Percentiles rank a stretch among this genome's conserved stretches.
These are phyloP conservation scores for Pyrrhia umbra DNA, from an alignment of 2,888 invertebrate species.

Conservation along the genomic window DNA sequence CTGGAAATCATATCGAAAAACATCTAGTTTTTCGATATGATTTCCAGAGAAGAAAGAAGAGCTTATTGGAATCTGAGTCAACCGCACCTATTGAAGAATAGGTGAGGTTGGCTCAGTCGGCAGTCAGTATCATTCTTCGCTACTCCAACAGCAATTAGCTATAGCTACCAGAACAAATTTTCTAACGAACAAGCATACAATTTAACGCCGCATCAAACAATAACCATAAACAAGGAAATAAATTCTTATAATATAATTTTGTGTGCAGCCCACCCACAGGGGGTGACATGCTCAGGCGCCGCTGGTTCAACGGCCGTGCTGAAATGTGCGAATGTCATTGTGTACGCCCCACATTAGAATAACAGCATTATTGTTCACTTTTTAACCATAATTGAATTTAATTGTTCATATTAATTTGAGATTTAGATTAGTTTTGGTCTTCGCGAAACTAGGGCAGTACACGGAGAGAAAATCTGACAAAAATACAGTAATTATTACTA, in stretches of 20 bases:
- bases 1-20: too few relatives aligned
- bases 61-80: too few relatives aligned
- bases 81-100: too few relatives aligned
- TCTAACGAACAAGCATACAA: not conserved
- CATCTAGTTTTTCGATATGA: too few relatives aligned
- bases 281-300: slow-evolving; percentile 52
- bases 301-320: slow-evolving; percentile 75
- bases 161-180: not conserved
- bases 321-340: slow-evolving; percentile 81
- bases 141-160: too few relatives aligned
- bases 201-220: slow-evolving; percentile 19
- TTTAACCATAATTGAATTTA: slow-evolving; percentile 33
- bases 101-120: too few relatives aligned
- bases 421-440: too few relatives aligned
- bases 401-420: slow-evolving; percentile 3
- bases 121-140: not conserved
- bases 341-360: slow-evolving; percentile 67
- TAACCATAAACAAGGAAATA: slow-evolving; percentile 35
- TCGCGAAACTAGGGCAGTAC: too few relatives aligned
- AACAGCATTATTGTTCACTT: slow-evolving; percentile 68
- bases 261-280: slow-evolving; percentile 61
- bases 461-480: too few relatives aligned
- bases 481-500: too few relatives aligned
- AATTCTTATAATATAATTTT: slow-evolving; percentile 63
- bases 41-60: too few relatives aligned